Evolutionary conservation across 2,888 invertebrate genomes (phyloP).

Genomic region (Dasypogon diadema): DNA sequence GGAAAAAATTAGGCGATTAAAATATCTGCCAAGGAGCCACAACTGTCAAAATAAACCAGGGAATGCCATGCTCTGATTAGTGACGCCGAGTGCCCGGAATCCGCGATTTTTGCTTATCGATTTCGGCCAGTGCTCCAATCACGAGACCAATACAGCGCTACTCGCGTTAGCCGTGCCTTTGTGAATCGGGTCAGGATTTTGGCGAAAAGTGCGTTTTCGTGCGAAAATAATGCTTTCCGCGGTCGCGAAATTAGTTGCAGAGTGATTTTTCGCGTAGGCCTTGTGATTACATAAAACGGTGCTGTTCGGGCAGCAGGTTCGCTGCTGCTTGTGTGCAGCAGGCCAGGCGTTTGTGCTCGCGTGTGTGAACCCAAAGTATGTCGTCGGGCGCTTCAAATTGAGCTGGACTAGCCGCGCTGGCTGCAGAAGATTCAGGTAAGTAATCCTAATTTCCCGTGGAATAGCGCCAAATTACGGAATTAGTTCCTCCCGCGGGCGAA

Average conservation of each 20-base stretch:
- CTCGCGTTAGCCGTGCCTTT: not conserved
- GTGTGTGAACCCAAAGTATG: conserved; percentile 36
- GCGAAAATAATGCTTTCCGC: not conserved
- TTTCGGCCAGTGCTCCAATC: conserved; percentile 16
- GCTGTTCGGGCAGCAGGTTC: not conserved
- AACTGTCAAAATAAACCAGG: conserved; percentile 31
- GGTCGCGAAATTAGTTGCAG: not conserved
- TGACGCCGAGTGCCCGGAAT: not conserved
- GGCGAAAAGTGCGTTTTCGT: conserved; percentile 11
- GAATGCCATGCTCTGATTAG: not conserved
- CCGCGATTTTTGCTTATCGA: not conserved
- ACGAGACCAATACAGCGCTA: conserved; percentile 14
- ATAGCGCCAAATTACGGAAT: conserved; percentile 5
- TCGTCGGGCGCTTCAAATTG: conserved; percentile 30
- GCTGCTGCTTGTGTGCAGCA: conserved; percentile 4
- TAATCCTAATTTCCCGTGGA: not conserved
- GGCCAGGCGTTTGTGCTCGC: not conserved
- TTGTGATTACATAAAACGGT: conserved; percentile 30
- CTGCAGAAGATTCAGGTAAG: conserved; percentile 29
- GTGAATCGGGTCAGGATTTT: not conserved
- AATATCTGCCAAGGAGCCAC: not conserved
- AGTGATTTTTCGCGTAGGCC: conserved; percentile 2
- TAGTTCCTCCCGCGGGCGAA: conserved; percentile 6
- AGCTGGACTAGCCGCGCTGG: conserved; percentile 3
- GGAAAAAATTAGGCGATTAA: conserved; percentile 29